phyloP scores from a whole-genome alignment of 2,113 vertebrate genomes.

The Himantopus leucocephalus region DNA sequence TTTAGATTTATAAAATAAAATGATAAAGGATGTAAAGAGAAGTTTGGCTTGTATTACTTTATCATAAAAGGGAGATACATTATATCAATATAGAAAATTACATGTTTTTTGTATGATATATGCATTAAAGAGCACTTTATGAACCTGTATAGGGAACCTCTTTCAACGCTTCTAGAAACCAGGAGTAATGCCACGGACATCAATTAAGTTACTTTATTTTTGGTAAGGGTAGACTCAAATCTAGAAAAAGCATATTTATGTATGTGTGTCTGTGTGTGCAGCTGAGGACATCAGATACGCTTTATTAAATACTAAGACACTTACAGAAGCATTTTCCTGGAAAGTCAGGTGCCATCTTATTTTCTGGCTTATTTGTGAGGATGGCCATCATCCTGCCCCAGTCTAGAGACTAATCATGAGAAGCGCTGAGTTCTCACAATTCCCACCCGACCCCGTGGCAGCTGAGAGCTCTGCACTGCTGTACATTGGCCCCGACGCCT shows the following conservation, averaged over 20 bases:
- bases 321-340: neutral
- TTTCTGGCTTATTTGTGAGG: neutral
- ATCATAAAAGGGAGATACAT: neutral
- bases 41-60: neutral
- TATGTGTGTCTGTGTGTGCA: neutral
- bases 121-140: neutral
- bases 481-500: neutral
- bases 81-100: neutral
- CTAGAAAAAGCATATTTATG: neutral
- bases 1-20: slow-evolving; percentile 56
- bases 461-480: neutral
- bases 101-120: rapidly evolving
- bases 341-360: neutral
- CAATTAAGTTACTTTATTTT: neutral
- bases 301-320: neutral
- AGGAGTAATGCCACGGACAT: neutral
- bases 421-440: neutral
- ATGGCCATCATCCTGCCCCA: neutral
- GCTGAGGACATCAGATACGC: neutral
- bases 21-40: slow-evolving; percentile 28
- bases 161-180: neutral
- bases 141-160: neutral
- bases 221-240: neutral
- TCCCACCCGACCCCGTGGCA: neutral
- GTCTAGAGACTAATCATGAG: neutral